These are phyloP conservation scores for Xanthorhoe spadicearia DNA, from an alignment of 2,888 invertebrate species.

Conservation along the genomic window DNA sequence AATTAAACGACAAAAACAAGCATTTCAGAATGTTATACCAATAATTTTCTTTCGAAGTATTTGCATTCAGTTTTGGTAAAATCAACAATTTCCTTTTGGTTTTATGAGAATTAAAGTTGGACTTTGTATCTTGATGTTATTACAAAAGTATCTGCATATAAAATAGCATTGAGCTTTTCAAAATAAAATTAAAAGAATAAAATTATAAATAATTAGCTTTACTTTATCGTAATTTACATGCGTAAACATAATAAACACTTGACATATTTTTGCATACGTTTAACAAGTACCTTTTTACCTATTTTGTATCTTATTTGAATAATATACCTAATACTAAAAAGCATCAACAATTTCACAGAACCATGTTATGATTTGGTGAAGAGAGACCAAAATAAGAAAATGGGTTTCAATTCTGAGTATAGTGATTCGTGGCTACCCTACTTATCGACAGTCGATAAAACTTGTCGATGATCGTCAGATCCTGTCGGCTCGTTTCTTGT, in stretches of 20 bases:
- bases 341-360: no score
- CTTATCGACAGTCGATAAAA: slow-evolving; percentile 57
- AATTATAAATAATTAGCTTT: neutral
- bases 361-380: neutral
- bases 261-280: no score
- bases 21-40: slow-evolving; percentile 7
- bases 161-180: neutral
- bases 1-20: slow-evolving; percentile 31
- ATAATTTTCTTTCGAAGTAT: neutral
- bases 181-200: no score
- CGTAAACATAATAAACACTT: neutral
- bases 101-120: neutral
- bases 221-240: neutral
- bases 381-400: neutral
- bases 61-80: neutral
- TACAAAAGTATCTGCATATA: no score
- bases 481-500: slow-evolving; percentile 79
- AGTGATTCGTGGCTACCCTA: slow-evolving; percentile 19
- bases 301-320: neutral
- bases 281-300: no score
- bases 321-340: no score
- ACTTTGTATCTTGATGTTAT: neutral
- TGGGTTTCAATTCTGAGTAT: neutral
- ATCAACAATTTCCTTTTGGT: neutral
- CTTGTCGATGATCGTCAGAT: slow-evolving; percentile 73